phyloP scores from a whole-genome alignment of 2,113 vertebrate genomes.

The Tamias sibiricus region DNA sequence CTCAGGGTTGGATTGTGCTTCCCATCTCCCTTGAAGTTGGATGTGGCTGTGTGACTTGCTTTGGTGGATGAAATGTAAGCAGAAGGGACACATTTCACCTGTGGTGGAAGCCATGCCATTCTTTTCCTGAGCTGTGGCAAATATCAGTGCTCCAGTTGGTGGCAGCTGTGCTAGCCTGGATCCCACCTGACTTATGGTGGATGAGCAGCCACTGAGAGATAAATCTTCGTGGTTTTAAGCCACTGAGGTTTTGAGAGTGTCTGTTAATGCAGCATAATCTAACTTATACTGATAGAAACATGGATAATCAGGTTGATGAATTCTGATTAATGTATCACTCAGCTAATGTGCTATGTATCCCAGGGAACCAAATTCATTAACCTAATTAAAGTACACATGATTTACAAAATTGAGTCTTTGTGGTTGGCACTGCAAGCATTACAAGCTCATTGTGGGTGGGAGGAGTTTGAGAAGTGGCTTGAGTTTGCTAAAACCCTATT shows the following conservation, averaged over 20 bases:
- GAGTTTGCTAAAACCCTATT: background rate
- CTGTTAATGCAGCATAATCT: background rate
- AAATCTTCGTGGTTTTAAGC: background rate
- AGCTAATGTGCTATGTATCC: too few species aligned
- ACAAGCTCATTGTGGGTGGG: background rate
- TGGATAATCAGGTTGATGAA: background rate
- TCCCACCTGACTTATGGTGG: background rate
- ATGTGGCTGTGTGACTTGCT: background rate
- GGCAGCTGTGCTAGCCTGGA: background rate
- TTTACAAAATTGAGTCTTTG: background rate
- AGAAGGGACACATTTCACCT: background rate
- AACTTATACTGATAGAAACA: background rate
- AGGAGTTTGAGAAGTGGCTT: background rate
- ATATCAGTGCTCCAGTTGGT: background rate
- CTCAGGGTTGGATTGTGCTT: background rate
- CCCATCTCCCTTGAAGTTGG: background rate
- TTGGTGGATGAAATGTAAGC: background rate
- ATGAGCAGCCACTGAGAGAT: background rate
- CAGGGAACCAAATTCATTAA: constrained; percentile 3
- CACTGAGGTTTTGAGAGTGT: background rate
- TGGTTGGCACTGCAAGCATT: background rate
- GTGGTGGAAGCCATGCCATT: background rate
- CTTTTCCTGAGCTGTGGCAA: background rate
- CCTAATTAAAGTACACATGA: background rate
- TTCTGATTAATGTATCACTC: background rate